Conservation (phyloP, 2,797 vertebrate species). For the Notolepis coatsorum region DNA sequence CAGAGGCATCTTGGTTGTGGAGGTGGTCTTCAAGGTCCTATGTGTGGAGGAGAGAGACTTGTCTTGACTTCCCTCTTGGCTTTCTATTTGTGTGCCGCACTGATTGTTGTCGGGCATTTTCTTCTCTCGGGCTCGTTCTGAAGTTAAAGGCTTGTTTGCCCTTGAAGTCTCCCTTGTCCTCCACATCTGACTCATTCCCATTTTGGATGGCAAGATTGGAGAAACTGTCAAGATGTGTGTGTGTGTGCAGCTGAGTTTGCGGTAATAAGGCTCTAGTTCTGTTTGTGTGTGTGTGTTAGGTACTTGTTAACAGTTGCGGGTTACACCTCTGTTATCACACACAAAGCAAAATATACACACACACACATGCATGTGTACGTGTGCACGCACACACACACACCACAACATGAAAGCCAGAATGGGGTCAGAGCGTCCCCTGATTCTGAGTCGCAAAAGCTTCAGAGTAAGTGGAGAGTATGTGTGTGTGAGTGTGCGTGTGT, state of each 20-base stretch:
- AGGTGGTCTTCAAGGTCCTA: constrained; percentile 1
- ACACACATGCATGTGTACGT: neutral
- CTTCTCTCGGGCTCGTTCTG: neutral
- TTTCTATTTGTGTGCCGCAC: constrained; percentile 9
- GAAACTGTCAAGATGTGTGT: constrained; percentile 25
- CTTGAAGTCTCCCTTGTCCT: constrained; percentile 27
- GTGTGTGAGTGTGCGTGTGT: constrained; percentile 8
- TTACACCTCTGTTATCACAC: constrained; percentile 33
- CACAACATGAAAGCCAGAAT: neutral
- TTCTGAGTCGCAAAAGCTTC: constrained; percentile 15
- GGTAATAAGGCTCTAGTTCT: neutral
- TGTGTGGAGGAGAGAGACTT: constrained; percentile 15
- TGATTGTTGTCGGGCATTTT: constrained; percentile 23
- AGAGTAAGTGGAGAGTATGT: constrained; percentile 19
- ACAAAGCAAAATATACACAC: neutral
- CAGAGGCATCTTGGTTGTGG: too few relatives aligned
- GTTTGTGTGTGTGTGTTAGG: constrained; percentile 27
- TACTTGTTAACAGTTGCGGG: constrained; percentile 39
- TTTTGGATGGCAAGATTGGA: constrained; percentile 19
- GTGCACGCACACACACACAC: constrained; percentile 11
- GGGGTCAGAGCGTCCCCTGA: neutral
- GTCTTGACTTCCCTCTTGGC: constrained; percentile 14
- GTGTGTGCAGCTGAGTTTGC: neutral
- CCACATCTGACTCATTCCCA: constrained; percentile 11
- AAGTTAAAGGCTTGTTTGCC: constrained; percentile 25